Percentiles rank a stretch among this genome's conserved stretches.
These are phyloP conservation scores for Uria lomvia DNA, from an alignment of 2,113 vertebrate genomes.

Conservation along the genomic window DNA sequence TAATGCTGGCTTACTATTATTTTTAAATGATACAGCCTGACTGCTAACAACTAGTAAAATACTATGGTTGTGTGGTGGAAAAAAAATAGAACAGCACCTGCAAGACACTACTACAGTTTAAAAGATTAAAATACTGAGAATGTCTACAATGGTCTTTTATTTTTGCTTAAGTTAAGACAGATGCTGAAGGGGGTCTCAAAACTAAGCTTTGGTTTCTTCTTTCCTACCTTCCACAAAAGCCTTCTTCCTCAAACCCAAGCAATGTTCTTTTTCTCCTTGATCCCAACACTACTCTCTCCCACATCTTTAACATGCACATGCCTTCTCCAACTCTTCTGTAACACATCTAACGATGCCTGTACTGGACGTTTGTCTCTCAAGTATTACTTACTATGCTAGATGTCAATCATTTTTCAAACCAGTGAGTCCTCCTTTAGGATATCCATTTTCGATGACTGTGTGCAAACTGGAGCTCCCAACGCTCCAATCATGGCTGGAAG, in stretches of 20 bases:
- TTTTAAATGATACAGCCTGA: not conserved
- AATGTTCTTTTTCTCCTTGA: not conserved
- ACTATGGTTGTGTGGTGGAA: not conserved
- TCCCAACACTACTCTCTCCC: not conserved
- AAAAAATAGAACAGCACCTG: not conserved
- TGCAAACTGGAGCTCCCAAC: slow-evolving; percentile 69
- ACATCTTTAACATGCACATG: slow-evolving; percentile 44
- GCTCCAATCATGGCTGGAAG: slow-evolving; percentile 87
- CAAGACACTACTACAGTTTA: not conserved
- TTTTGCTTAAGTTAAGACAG: not conserved
- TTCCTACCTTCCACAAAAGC: not conserved
- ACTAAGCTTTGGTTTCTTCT: slow-evolving; percentile 45
- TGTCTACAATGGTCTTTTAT: not conserved
- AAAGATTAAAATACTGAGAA: slow-evolving; percentile 15
- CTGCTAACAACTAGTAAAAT: not conserved
- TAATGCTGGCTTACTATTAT: not conserved
- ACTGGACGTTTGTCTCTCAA: not conserved
- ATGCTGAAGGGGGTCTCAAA: not conserved
- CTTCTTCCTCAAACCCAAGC: not conserved
- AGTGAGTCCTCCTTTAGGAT: slow-evolving; percentile 75
- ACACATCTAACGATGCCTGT: not conserved
- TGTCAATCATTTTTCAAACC: not conserved
- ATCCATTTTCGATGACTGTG: slow-evolving; percentile 73
- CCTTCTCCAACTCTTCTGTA: slow-evolving; percentile 54
- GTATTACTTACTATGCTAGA: not conserved